phyloP scores from a whole-genome alignment of 2,888 invertebrate genomes.

The Diadegma fenestrale region DNA sequence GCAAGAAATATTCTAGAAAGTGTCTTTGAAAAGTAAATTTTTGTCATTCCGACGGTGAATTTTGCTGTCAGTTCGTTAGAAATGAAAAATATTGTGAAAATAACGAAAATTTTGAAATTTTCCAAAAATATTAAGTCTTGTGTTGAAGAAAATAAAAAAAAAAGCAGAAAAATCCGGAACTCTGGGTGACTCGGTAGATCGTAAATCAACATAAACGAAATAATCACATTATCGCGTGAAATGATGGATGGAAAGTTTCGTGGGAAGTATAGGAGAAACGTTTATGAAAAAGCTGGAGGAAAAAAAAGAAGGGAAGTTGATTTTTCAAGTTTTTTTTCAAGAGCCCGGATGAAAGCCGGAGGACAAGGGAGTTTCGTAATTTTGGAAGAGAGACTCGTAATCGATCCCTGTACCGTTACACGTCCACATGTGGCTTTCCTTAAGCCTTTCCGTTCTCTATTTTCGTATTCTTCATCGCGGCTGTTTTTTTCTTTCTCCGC shows the following conservation, averaged over 20 bases:
- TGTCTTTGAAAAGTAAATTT: too few relatives aligned
- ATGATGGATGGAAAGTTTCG: conserved; percentile 63
- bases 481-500: conserved; percentile 66
- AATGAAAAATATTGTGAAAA: too few relatives aligned
- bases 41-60: too few relatives aligned
- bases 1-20: too few relatives aligned
- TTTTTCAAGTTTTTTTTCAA: conserved; percentile 42
- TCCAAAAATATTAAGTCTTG: too few relatives aligned
- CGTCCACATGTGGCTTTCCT: conserved; percentile 71
- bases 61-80: too few relatives aligned
- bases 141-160: neutral
- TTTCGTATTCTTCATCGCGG: conserved; percentile 64
- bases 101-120: too few relatives aligned
- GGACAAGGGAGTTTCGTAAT: conserved; percentile 79
- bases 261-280: conserved; percentile 54
- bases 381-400: conserved; percentile 77
- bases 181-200: conserved; percentile 18
- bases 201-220: conserved; percentile 49
- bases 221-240: conserved; percentile 55
- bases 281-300: conserved; percentile 33
- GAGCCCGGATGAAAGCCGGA: conserved; percentile 63
- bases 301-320: conserved; percentile 56
- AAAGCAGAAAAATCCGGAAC: neutral
- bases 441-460: conserved; percentile 77
- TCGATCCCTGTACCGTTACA: conserved; percentile 74